These are phyloP conservation scores for Cladopsammia gracilis DNA, from an alignment of 64 coral and sea anemone species.

Conservation along the genomic window DNA sequence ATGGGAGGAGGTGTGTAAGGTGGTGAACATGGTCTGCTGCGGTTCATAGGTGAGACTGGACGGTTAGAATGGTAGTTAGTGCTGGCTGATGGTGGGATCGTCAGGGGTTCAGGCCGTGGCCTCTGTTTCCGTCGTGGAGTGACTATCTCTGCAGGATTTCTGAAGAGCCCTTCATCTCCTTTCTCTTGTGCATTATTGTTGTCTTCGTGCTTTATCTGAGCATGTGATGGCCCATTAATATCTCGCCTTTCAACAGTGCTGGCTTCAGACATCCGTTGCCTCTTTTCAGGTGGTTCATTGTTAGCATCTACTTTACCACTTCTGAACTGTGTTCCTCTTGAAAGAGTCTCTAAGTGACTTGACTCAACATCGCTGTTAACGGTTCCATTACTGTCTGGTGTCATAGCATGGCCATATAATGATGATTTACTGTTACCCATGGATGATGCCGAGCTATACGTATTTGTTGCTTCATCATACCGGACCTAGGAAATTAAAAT, in stretches of 20 bases:
- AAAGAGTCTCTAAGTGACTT: background rate
- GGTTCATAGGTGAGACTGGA: slow-evolving; percentile 81
- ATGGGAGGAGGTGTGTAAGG: slow-evolving; percentile 98
- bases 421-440: slow-evolving; percentile 94
- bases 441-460: slow-evolving; percentile 48
- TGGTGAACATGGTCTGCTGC: slow-evolving; percentile 81
- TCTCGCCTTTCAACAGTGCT: background rate
- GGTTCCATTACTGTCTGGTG: slow-evolving; percentile 47
- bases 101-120: slow-evolving; percentile 89
- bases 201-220: slow-evolving; percentile 69
- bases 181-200: slow-evolving; percentile 68
- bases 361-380: background rate
- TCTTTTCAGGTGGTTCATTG: slow-evolving; percentile 29
- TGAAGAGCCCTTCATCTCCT: slow-evolving; percentile 68
- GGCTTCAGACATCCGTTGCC: slow-evolving; percentile 17
- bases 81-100: slow-evolving; percentile 88
- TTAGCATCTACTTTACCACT: background rate
- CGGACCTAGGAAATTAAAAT: slow-evolving; percentile 60
- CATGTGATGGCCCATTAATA: slow-evolving; percentile 21
- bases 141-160: slow-evolving; percentile 88
- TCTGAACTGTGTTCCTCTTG: slow-evolving; percentile 17
- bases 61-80: slow-evolving; percentile 67
- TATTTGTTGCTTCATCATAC: slow-evolving; percentile 75
- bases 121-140: slow-evolving; percentile 89
- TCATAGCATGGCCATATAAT: slow-evolving; percentile 48